Evolutionary conservation across 2,113 vertebrate species (phyloP), one percentile per base, ranked within the genome.

Genomic region (Hucho hucho): DNA sequence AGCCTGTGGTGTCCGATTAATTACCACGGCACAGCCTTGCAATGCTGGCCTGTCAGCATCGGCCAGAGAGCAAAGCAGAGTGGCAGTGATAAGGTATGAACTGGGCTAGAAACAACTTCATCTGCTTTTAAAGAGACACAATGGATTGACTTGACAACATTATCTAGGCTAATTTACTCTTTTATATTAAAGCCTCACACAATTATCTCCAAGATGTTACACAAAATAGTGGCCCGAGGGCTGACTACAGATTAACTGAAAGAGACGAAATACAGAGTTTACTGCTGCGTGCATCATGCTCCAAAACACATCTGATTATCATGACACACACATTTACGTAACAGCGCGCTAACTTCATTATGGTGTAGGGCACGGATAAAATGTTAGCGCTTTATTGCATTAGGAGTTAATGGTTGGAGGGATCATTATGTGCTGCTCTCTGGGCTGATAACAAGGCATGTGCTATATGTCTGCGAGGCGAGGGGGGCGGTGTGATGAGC

Each of bases 361-460:
- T 74, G 72, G 79, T 75, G 84, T 84, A 75, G 85, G 84, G 77
- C 83, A 84, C 22, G 82, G 83, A 83, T 87, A 86, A 87, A 87
- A 84, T 84, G 86, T 86, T 86, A 83, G 77, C 74, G 67, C 80
- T 85, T 87, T 84, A 91, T 90, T 88, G 80, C 87, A 88, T 89
- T 89, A 88, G 81, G 76, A 86, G 84, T 77, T 88, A 88, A 91
- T 89, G 86, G 86, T 78, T 86, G 82, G 71, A 85, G 74, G 81
- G 76, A 86, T 90, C 84, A 89, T 90, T 86, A 88, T 87, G 80
- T 76, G 70, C 84, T 56, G 79, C 75, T 88, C 84, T 84, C 88
- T 88, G 90, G 87, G 86, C 79, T 82, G 90, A 90, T 89, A 88
- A 90, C 83, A 88, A 87, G 88, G 85, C 90, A 86, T 88, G 85